Conservation (phyloP, 2,888 invertebrate species). For the Himalopsyche kuldschensis region DNA sequence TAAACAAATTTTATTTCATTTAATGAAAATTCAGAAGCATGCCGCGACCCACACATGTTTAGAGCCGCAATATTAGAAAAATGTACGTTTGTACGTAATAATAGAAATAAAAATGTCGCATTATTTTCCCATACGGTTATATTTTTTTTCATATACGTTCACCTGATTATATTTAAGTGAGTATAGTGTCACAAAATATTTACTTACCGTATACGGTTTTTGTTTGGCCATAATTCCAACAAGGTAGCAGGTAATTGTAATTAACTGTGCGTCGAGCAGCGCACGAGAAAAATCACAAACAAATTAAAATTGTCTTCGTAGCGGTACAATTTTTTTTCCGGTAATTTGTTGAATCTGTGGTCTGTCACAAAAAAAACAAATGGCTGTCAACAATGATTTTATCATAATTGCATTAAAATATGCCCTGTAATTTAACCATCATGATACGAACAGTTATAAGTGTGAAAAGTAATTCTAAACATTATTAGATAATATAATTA, state of each 20-base stretch:
- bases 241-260: not conserved
- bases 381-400: too few relatives aligned
- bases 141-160: not conserved
- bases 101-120: not conserved
- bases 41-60: not conserved
- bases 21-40: too few relatives aligned
- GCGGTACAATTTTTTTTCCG: not conserved
- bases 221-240: not conserved
- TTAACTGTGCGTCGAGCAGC: not conserved
- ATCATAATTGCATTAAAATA: too few relatives aligned
- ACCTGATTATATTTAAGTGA: not conserved
- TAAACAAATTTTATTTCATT: too few relatives aligned
- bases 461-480: too few relatives aligned
- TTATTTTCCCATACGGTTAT: not conserved
- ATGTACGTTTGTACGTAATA: conserved; percentile 8
- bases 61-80: not conserved
- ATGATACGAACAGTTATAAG: too few relatives aligned
- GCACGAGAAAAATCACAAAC: not conserved
- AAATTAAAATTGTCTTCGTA: not conserved
- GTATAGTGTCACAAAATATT: not conserved
- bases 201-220: not conserved
- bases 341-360: not conserved
- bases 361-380: not conserved
- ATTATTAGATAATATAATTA: too few relatives aligned
- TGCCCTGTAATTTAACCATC: too few relatives aligned